Conservation (phyloP, 2,797 vertebrate genomes). For the Amphiprion clarkii region DNA sequence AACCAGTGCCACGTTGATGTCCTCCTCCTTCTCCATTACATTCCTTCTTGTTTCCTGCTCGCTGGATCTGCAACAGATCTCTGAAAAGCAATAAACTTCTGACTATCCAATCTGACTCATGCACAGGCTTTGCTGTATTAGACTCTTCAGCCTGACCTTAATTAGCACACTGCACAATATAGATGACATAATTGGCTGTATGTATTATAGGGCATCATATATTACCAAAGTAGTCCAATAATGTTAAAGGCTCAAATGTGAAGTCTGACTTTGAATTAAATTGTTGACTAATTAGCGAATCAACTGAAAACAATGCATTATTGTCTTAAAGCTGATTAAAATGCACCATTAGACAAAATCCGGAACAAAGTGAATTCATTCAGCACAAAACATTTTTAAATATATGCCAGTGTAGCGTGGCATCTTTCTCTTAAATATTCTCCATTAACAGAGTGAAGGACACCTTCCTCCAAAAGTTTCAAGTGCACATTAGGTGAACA, state of each 20-base stretch:
- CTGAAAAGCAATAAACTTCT: constrained; percentile 40
- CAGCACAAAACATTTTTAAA: no score
- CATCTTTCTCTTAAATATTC: constrained; percentile 33
- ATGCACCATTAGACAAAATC: background rate
- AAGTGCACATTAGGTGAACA: constrained; percentile 34
- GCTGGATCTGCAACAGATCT: constrained; percentile 47
- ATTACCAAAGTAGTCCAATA: no score
- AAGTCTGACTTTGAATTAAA: constrained; percentile 1
- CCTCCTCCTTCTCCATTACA: constrained; percentile 18
- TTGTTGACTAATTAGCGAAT: background rate
- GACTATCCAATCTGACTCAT: constrained; percentile 54
- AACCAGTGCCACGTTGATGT: constrained; percentile 31
- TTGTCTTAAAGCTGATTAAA: constrained; percentile 21
- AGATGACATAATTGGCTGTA: constrained; percentile 19
- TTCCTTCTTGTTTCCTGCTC: constrained; percentile 55
- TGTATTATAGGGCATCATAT: background rate
- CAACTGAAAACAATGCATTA: background rate
- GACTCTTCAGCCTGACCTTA: constrained; percentile 51
- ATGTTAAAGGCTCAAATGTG: background rate
- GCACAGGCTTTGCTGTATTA: constrained; percentile 39
- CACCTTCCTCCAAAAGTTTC: constrained; percentile 36
- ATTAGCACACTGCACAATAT: constrained; percentile 27
- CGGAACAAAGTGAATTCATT: background rate
- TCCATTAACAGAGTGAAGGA: constrained; percentile 25
- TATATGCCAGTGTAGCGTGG: no score